Percentiles rank a stretch among this genome's conserved stretches.
These are phyloP conservation scores for Glaucomys volans DNA, from an alignment of 2,113 vertebrate genomes.

Conservation along the genomic window DNA sequence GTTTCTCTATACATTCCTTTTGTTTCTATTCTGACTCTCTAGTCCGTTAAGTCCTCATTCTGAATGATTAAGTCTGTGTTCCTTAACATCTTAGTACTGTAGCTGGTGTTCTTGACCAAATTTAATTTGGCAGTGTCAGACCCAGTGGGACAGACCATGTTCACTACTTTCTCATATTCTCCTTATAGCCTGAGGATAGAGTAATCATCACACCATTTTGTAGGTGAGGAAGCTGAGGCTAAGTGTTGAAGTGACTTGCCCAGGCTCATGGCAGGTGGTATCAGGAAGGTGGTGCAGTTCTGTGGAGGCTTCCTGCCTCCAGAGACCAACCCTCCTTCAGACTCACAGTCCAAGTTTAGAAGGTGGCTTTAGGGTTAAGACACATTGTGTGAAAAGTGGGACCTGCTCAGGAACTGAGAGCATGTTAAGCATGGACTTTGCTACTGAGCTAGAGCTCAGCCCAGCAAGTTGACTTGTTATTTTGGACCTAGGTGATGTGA, in stretches of 20 bases:
- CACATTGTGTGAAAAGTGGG: background rate
- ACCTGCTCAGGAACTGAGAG: no score
- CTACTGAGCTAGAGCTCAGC: no score
- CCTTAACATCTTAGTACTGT: background rate
- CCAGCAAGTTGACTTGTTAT: no score
- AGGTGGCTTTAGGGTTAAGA: background rate
- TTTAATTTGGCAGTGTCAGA: background rate
- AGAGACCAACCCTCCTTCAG: background rate
- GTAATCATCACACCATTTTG: background rate
- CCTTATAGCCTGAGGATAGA: background rate
- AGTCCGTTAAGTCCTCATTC: background rate
- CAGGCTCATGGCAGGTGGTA: background rate
- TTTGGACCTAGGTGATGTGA: no score
- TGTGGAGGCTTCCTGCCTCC: background rate
- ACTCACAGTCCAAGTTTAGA: background rate
- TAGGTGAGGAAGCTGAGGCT: slow-evolving; percentile 14
- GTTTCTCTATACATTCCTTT: background rate
- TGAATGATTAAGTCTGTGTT: background rate
- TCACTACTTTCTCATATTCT: background rate
- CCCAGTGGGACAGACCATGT: background rate
- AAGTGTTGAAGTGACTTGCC: background rate
- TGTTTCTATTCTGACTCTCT: slow-evolving; percentile 13
- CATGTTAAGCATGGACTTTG: no score
- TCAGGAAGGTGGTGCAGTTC: background rate
- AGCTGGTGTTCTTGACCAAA: background rate